Conservation (phyloP, 2,113 vertebrate species). For the Ictalurus furcatus region DNA sequence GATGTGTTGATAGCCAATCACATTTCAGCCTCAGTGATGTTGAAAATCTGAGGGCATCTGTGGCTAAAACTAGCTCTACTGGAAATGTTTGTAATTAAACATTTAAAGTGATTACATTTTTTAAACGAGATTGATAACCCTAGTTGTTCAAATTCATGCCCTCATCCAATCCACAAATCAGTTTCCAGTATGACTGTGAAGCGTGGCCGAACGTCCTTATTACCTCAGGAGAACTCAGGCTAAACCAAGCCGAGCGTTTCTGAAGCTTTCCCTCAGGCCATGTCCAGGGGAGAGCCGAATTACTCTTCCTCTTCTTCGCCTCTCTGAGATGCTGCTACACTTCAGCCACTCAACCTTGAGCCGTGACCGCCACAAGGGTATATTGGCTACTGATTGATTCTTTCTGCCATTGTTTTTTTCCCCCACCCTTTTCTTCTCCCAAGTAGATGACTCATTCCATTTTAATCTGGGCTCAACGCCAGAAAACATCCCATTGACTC, state of each 20-base stretch:
- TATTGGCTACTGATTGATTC: neutral
- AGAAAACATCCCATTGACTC: slow-evolving; percentile 25
- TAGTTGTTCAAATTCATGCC: neutral
- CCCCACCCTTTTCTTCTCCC: slow-evolving; percentile 1
- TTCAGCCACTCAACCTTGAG: slow-evolving; percentile 62
- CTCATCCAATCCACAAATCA: neutral
- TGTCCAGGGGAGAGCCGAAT: slow-evolving; percentile 55
- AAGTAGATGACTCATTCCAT: slow-evolving; percentile 37
- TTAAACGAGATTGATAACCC: neutral
- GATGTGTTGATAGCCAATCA: neutral
- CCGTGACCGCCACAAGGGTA: neutral
- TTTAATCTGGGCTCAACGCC: slow-evolving; percentile 47
- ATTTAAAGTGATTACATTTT: neutral
- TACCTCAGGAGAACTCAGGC: neutral
- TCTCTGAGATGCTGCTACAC: slow-evolving; percentile 26
- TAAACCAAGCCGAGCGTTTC: neutral
- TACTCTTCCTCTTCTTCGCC: slow-evolving; percentile 56
- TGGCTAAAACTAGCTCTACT: no score
- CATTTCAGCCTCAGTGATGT: neutral
- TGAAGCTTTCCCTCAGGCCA: slow-evolving; percentile 11
- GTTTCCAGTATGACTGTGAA: neutral
- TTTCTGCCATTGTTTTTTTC: slow-evolving; percentile 36
- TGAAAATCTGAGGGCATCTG: neutral
- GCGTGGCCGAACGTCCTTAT: neutral
- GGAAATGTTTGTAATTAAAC: neutral